A percentile compares a stretch with the other conserved stretches of the same genome.
These are phyloP conservation scores for Idaea biselata DNA, from an alignment of 2,888 invertebrate genomes.

Conservation along the genomic window DNA sequence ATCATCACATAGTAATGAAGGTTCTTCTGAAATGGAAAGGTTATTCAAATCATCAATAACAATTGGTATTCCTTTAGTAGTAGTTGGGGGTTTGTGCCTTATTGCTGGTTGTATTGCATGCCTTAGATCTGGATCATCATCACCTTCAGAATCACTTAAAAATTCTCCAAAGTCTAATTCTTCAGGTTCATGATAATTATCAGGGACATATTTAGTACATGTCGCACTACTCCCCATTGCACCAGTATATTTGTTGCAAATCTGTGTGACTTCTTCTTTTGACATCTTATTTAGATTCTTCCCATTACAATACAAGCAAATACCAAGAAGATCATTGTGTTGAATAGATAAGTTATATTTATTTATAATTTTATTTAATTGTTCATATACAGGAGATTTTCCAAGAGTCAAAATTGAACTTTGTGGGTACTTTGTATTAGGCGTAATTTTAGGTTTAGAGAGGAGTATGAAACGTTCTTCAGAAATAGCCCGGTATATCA, in stretches of 20 bases:
- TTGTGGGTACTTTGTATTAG: conserved; percentile 76
- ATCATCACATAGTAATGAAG: conserved; percentile 84
- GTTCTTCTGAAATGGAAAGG: conserved; percentile 65
- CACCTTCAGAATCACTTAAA: conserved; percentile 66
- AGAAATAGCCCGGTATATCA: conserved; percentile 60
- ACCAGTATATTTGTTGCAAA: conserved; percentile 49
- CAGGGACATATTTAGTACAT: conserved; percentile 25
- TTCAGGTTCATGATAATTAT: conserved; percentile 48
- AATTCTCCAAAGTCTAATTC: conserved; percentile 58
- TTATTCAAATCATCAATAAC: conserved; percentile 75
- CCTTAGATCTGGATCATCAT: conserved; percentile 47
- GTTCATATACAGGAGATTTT: conserved; percentile 78
- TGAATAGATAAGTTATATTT: conserved; percentile 84
- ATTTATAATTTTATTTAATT: conserved; percentile 83
- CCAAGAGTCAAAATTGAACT: conserved; percentile 79
- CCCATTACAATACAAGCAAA: conserved; percentile 84
- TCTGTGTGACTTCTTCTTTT: conserved; percentile 47
- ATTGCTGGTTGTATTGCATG: conserved; percentile 32
- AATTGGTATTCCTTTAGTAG: conserved; percentile 78
- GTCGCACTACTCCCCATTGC: conserved; percentile 13
- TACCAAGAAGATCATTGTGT: conserved; percentile 84
- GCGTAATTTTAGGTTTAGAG: conserved; percentile 73
- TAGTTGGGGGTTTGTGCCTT: conserved; percentile 54
- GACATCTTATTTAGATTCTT: conserved; percentile 48
- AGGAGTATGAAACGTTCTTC: conserved; percentile 60